Evolutionary conservation across 2,113 vertebrate genomes (phyloP).

Genomic region (Gulo gulo): DNA sequence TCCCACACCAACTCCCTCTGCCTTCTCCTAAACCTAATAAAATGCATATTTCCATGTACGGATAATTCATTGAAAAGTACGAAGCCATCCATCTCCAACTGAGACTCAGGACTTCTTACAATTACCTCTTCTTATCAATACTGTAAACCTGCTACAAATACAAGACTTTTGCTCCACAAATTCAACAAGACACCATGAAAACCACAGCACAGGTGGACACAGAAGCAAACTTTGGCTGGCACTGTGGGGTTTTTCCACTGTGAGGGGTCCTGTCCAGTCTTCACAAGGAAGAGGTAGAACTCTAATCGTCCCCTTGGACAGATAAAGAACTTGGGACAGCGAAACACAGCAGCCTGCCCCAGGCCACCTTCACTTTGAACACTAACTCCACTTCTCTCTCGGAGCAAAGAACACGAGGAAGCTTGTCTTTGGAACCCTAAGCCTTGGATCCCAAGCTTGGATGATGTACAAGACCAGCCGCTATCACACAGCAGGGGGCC

Average conservation of each 20-base stretch:
- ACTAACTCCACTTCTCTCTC: neutral
- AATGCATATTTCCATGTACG: neutral
- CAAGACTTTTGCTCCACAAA: neutral
- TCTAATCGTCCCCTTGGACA: neutral
- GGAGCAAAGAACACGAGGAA: neutral
- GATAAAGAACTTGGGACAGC: neutral
- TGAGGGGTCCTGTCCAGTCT: neutral
- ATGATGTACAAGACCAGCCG: neutral
- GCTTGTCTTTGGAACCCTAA: neutral
- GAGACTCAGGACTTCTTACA: neutral
- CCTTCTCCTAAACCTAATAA: conserved; percentile 27
- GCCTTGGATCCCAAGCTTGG: neutral
- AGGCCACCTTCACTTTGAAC: neutral
- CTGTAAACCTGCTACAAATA: neutral
- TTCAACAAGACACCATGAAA: neutral
- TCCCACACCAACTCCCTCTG: conserved; percentile 1
- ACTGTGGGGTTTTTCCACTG: neutral
- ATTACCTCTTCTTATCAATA: neutral
- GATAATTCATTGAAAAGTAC: neutral
- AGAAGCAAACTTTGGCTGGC: neutral
- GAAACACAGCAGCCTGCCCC: neutral
- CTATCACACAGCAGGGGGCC: neutral
- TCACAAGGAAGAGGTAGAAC: neutral
- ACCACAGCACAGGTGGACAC: neutral
- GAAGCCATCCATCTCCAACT: neutral